Percentiles rank a stretch among this genome's conserved stretches.
Evolutionary conservation across 2,113 vertebrate species (phyloP).

Genomic region (Cyanoderma ruficeps): DNA sequence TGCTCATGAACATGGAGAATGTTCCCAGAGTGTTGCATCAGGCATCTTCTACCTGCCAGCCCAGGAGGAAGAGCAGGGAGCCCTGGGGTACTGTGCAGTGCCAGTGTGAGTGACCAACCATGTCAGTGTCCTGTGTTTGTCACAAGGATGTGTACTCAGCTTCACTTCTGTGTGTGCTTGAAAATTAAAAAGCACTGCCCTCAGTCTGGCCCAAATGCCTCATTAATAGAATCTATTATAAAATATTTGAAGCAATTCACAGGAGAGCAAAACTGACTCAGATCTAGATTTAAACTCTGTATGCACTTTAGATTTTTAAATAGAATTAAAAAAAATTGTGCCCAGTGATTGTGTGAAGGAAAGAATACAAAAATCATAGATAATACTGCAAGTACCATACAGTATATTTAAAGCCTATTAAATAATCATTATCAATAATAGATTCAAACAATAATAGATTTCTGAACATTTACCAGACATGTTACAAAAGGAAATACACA

Average conservation of each 20-base stretch:
- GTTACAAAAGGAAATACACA: background rate
- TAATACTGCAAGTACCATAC: background rate
- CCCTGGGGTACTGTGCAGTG: no score
- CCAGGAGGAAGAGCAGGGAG: background rate
- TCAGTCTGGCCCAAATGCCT: background rate
- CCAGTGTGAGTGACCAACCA: accelerated
- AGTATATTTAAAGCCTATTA: background rate
- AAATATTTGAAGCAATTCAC: background rate
- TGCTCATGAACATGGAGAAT: background rate
- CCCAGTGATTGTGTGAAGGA: background rate
- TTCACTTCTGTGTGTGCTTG: background rate
- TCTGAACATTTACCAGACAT: background rate
- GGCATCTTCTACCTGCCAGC: background rate
- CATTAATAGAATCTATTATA: background rate
- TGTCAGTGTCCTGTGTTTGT: background rate
- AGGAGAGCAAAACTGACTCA: background rate
- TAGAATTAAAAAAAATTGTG: background rate
- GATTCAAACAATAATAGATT: background rate
- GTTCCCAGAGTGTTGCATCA: no score
- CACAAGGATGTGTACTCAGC: background rate
- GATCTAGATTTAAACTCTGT: background rate
- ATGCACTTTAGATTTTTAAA: background rate
- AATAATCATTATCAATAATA: background rate
- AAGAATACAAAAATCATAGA: background rate
- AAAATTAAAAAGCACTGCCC: background rate